Base-by-base conservation (phyloP, 2,113 vertebrate genomes). In the Lasiurus cinereus region DNA sequence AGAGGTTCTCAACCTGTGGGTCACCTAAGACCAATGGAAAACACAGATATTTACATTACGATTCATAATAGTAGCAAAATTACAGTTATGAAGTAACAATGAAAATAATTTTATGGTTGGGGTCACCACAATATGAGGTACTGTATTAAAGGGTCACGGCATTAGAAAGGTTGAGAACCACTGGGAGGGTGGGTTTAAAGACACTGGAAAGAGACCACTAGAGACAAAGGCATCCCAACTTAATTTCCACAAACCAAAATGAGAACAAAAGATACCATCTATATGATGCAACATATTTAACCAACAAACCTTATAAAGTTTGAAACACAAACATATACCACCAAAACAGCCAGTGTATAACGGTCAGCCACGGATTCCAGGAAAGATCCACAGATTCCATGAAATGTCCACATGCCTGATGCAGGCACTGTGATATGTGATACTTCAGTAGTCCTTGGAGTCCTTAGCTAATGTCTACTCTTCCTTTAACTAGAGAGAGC, bases 231-330 rank as follows among this genome's bases (percentile, higher is more conserved):
- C 33, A 93, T 39, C 48, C 74, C 54, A 88, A 67, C 18, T 93
- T 76, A 27, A 84, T 87, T 87, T 89, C 56, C 70, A 94, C 69
- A 90, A 76, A 67, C 19, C 69, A 91, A 76, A 80, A 70, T 10
- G 5, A 93, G 62, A 83, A 87, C 70, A 82, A 79, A 94, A 95
- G 29, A n/a, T 12, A 39, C 22, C 50, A 59, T 56, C n/a, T 43
- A 89, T 18, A 24, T 39, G 50, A 73, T 31, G n/a, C 39, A 79
- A 85, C n/a, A 39, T 13, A 84, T 52, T 66, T 83, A 87, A 82
- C 33, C 48, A 77, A 91, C 59, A 90, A 79, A 54, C 36, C 46
- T 89, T 48, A 52, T 7, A 76, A 87, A 83, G 73, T 19, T 3
- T 88, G 29, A 88, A 96, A 84, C 31, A 78, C 59, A 76, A 15